Conservation (phyloP, 1,140 invertebrate species). For the Penaeus japonicus region DNA sequence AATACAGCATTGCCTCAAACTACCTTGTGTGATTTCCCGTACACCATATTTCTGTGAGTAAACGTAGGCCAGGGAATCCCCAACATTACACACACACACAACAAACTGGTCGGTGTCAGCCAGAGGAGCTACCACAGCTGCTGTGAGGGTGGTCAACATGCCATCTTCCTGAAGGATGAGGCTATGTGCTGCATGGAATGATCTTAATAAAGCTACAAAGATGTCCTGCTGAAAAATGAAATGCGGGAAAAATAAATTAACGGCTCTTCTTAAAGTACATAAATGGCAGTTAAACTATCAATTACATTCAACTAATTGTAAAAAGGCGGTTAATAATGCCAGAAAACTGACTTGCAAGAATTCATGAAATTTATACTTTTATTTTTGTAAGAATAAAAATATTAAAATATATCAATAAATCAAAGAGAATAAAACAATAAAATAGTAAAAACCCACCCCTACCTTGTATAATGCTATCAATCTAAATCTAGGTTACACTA, state of each 20-base stretch:
- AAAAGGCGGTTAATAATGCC: too few species aligned
- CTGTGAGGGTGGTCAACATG: slow-evolving; percentile 85
- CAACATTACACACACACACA: slow-evolving; percentile 90
- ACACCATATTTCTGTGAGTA: slow-evolving; percentile 81
- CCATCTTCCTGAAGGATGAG: slow-evolving; percentile 87
- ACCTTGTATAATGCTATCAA: too few species aligned
- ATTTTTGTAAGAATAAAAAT: too few species aligned
- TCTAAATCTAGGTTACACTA: too few species aligned
- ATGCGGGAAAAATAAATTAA: background rate
- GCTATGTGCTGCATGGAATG: slow-evolving; percentile 87
- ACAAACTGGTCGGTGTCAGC: slow-evolving; percentile 69
- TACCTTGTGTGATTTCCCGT: slow-evolving; percentile 76
- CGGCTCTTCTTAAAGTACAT: too few species aligned
- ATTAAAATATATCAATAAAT: too few species aligned
- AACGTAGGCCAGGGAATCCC: slow-evolving; percentile 88
- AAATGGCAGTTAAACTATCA: too few species aligned
- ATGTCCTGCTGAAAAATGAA: slow-evolving; percentile 71
- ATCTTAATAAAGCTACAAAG: slow-evolving; percentile 80
- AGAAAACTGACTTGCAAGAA: too few species aligned
- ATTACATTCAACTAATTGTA: too few species aligned
- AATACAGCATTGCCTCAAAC: slow-evolving; percentile 24
- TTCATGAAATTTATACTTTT: too few species aligned
- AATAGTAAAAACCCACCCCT: too few species aligned
- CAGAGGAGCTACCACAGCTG: slow-evolving; percentile 78
- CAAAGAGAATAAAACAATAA: too few species aligned